Evolutionary conservation across 2,888 invertebrate species (phyloP).

Genomic region (Cordilura impudica): DNA sequence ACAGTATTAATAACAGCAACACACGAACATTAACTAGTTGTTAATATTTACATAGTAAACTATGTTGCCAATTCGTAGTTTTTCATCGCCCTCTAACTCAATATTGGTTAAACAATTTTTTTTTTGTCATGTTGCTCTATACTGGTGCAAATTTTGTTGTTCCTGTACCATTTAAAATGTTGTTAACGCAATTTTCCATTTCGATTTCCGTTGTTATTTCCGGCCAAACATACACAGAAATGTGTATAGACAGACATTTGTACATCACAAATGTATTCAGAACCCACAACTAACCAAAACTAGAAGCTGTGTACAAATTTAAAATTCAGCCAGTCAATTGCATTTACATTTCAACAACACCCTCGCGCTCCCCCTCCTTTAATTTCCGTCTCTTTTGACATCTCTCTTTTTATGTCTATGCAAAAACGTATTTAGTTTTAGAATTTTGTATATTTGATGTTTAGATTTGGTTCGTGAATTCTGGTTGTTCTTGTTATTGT

Average conservation of each 20-base stretch:
- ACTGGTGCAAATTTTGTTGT: constrained; percentile 53
- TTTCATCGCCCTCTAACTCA: constrained; percentile 18
- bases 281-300: background rate
- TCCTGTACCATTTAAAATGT: constrained; percentile 62
- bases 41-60: constrained; percentile 43
- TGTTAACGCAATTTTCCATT: constrained; percentile 63
- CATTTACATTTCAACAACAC: background rate
- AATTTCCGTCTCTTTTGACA: too few species aligned
- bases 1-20: constrained; percentile 27
- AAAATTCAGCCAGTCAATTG: background rate
- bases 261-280: constrained; percentile 29
- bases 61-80: background rate
- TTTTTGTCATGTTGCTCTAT: constrained; percentile 5
- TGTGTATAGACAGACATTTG: constrained; percentile 24
- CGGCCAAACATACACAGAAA: constrained; percentile 3
- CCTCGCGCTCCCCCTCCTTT: background rate
- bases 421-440: constrained; percentile 29
- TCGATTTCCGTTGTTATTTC: constrained; percentile 64
- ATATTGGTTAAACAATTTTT: constrained; percentile 41
- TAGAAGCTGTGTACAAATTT: background rate
- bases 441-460: constrained; percentile 35
- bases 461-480: constrained; percentile 44
- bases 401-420: background rate
- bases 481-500: constrained; percentile 49
- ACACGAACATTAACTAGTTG: constrained; percentile 35